phyloP scores from a whole-genome alignment of 1,140 invertebrate species.

The Ceratina australensis region DNA sequence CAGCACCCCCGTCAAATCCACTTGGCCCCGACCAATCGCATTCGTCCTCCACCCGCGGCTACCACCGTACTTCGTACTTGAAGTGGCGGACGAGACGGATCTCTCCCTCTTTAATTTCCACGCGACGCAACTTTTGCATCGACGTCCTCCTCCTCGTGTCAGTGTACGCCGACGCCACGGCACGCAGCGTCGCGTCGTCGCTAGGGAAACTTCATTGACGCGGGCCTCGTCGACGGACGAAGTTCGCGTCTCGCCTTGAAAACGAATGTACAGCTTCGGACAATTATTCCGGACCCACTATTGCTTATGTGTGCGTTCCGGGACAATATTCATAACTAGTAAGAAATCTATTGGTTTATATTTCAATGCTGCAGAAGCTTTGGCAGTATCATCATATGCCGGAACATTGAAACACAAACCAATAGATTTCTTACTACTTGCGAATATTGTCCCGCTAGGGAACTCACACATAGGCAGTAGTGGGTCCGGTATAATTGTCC shows the following conservation, averaged over 20 bases:
- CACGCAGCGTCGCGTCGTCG: constrained; percentile 36
- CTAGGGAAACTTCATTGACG: constrained; percentile 45
- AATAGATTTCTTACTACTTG: too few relatives aligned
- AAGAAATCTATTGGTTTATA: too few relatives aligned
- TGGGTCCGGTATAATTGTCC: too few relatives aligned
- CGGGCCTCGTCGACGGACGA: not conserved
- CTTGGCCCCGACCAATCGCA: constrained; percentile 50
- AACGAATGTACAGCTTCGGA: too few relatives aligned
- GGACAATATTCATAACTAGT: too few relatives aligned
- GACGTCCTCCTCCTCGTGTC: constrained; percentile 41
- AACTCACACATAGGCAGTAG: too few relatives aligned
- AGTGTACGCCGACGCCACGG: constrained; percentile 19
- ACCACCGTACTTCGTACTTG: constrained; percentile 47
- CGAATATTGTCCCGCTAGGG: too few relatives aligned
- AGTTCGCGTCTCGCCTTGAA: constrained; percentile 1
- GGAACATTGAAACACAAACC: too few relatives aligned
- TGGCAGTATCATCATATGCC: too few relatives aligned
- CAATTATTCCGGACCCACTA: too few relatives aligned
- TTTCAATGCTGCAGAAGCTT: too few relatives aligned
- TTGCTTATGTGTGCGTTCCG: too few relatives aligned
- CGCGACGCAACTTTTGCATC: constrained; percentile 51
- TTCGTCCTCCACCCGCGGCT: constrained; percentile 49
- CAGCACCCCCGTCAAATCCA: constrained; percentile 41
- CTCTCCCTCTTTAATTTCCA: constrained; percentile 58
- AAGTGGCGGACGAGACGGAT: constrained; percentile 59